phyloP scores from a whole-genome alignment of 2,888 invertebrate genomes.

The Drosophila meridiana region DNA sequence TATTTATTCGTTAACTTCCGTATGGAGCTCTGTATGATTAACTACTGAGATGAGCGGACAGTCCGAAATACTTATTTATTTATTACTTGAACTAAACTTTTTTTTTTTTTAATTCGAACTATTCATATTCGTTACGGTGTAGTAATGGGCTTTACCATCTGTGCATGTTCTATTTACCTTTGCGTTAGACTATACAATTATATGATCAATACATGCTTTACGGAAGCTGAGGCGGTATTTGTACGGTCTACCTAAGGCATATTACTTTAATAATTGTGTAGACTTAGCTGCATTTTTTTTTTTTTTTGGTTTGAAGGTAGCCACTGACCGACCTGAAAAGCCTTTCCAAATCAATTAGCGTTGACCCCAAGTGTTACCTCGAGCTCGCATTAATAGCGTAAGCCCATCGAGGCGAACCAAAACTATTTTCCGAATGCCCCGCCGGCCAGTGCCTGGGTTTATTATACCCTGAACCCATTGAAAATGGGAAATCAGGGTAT shows the following conservation, averaged over 20 bases:
- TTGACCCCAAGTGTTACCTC: constrained; percentile 66
- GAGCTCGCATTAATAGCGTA: constrained; percentile 57
- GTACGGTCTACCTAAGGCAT: constrained; percentile 32
- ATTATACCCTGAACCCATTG: constrained; percentile 14
- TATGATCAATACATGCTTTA: constrained; percentile 36
- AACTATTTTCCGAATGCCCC: constrained; percentile 53
- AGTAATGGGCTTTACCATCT: background rate
- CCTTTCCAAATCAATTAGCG: constrained; percentile 75
- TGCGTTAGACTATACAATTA: constrained; percentile 32
- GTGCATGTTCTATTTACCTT: background rate
- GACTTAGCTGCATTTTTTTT: constrained; percentile 38
- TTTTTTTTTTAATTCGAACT: too few relatives aligned
- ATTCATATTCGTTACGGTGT: too few relatives aligned
- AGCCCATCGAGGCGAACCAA: constrained; percentile 39
- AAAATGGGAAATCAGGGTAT: too few relatives aligned
- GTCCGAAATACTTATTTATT: too few relatives aligned
- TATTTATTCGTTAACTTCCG: too few relatives aligned
- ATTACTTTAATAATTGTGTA: constrained; percentile 60
- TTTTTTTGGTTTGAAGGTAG: constrained; percentile 19
- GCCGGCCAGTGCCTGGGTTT: constrained; percentile 40
- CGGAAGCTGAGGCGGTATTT: constrained; percentile 42
- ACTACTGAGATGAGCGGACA: too few relatives aligned
- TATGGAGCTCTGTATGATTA: too few relatives aligned
- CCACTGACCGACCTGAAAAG: constrained; percentile 57
- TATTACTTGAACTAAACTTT: too few relatives aligned